Conservation (phyloP, 2,113 vertebrate species). For the Pseudopodoces humilis region DNA sequence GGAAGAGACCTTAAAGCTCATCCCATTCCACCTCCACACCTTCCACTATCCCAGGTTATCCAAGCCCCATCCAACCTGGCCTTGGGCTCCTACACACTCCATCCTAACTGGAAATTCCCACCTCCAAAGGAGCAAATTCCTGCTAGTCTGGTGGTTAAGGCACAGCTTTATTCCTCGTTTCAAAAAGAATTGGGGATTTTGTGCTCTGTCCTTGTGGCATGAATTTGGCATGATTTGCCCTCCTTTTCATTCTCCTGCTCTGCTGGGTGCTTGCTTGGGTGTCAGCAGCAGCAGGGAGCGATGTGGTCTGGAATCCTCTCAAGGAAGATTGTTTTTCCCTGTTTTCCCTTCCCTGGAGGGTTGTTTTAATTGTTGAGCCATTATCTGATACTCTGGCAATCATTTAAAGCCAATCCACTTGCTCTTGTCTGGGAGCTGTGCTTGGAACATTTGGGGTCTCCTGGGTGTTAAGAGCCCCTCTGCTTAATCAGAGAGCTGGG, state of each 20-base stretch:
- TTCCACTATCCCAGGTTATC: not conserved
- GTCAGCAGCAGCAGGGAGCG: accelerated
- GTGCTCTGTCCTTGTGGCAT: accelerated
- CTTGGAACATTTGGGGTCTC: not conserved
- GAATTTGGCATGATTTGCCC: not conserved
- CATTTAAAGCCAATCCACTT: not conserved
- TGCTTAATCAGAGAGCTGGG: not conserved
- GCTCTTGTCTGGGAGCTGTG: not conserved
- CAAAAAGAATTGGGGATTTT: not conserved
- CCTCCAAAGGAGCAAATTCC: not conserved
- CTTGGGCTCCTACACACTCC: not conserved
- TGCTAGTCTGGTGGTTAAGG: not conserved
- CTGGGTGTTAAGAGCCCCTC: not conserved
- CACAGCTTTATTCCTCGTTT: not conserved
- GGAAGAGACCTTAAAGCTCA: not conserved
- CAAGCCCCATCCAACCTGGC: not conserved
- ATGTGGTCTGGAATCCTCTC: not conserved
- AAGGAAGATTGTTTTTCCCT: not conserved
- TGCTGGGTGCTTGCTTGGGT: not conserved
- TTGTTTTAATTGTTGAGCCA: not conserved
- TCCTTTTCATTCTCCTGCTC: not conserved
- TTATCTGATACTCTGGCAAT: not conserved
- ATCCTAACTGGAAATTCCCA: not conserved
- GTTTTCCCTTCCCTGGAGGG: not conserved
- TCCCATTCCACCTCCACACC: not conserved